Base-by-base conservation (phyloP, 1,140 invertebrate species). In the Listronotus oregonensis region DNA sequence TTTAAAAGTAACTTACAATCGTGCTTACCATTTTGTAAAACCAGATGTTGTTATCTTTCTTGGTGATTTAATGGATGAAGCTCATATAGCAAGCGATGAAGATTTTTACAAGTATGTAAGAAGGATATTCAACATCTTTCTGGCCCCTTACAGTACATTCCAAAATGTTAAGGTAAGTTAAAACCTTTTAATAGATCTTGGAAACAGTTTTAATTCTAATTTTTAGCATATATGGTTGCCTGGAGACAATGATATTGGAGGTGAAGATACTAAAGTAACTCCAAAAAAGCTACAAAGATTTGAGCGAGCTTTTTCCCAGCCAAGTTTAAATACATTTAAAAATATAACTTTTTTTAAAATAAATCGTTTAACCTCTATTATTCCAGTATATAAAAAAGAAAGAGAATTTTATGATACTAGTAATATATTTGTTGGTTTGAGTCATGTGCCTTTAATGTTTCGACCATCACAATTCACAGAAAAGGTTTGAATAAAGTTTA, bases 241-340 rank as follows among this genome's bases (percentile, higher is more conserved):
- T 39, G 95, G 95, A 15, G 95, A 98, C 77, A 97, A 97, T 82
- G 95, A 98, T 77, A 94, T 97, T 70, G 95, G 95, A 18, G 95
- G 95, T 21, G 95, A 98, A 80, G 87, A 71, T 18, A 68, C 85
- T 73, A 91, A 95, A 78, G 86, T 95, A 40, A 89, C 87, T 42
- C 72, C 80, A 32, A 81, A 86, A 44, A 94, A 94, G 80, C 78
- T 92, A 17, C 80, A 85, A 31, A 85, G 91, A 77, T 98, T 95
- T 80, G 85, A 90, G 68, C 84, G 85, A 71, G 85, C 89, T 60
- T 96, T 93, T 78, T 83, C 83, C 46, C 87, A 90, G 68, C 83
- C 88, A 10, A 84, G 87, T 72, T 76, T 87, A 1, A 82, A 90
- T 50, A 79, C 80, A 61, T 82, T 85, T 69, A 83, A 84, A 57